Evolutionary conservation across 2,888 invertebrate species (phyloP), one percentile per base, ranked within the genome.

Genomic region (Tenthredo notha): DNA sequence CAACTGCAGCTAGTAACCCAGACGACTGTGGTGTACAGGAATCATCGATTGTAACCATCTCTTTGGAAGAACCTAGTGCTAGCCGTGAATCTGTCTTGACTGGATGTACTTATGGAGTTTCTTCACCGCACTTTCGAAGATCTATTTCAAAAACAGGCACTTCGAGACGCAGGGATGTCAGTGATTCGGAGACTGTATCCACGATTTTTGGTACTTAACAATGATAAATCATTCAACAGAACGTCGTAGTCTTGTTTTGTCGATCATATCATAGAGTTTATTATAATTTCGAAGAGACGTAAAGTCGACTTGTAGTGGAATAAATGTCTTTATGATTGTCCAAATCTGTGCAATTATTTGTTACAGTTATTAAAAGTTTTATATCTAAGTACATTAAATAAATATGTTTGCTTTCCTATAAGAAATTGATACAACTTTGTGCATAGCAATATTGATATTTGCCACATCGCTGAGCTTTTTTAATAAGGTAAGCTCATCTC

Each of bases 61-160:
- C 37, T n/a, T 7, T 54, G n/a, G 58, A 1, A 10, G 80, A 25
- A 15, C 37, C 37, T 40, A 18, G 29, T 47, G 67, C 47, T n/a
- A 83, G 67, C 61, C 70, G 9, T 47, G 83, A 67, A 10, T 67
- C 83, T 67, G 47, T 83, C 18, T 25, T 29, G 18, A 67, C 67
- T 12, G 83, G 70, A 70, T 65, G 83, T n/a, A 83, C 83, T 18
- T 83, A 83, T 37, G 67, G 29, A 33, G 65, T 83, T 18, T 33
- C 70, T n/a, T 67, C 83, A 3, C 83, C 83, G 0, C 40, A 70
- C 47, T 65, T 70, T 70, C 25, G 43, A 67, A 67, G 50, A 3
- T 47, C 67, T 21, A 9, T 67, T 15, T 70, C 83, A 33, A 47
- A 6, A 18, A 29, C 80, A 29, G 37, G 29, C 25, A 65, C 82